Conservation (phyloP, 2,113 vertebrate genomes). For the Oryzias celebensis region DNA sequence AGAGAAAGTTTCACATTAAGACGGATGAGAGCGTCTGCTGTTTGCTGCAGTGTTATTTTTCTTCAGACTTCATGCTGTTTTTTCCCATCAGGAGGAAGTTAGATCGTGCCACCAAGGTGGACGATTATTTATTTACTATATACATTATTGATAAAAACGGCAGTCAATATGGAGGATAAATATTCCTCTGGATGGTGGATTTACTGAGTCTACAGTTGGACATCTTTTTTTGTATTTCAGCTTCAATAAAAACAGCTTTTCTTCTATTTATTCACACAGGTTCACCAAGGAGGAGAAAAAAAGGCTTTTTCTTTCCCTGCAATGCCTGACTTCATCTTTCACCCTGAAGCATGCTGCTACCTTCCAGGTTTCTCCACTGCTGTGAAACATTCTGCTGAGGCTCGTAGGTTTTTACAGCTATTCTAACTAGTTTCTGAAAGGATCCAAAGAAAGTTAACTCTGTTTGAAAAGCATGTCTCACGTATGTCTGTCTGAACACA, state of each 20-base stretch:
- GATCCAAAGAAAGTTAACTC: no score
- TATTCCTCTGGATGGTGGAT: background rate
- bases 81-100: background rate
- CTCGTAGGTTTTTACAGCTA: no score
- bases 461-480: no score
- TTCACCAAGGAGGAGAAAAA: slow-evolving; percentile 12
- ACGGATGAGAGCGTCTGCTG: background rate
- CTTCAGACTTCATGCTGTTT: slow-evolving; percentile 4
- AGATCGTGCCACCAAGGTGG: background rate
- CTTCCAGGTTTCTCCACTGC: no score
- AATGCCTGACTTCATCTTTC: slow-evolving; percentile 1
- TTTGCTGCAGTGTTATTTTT: slow-evolving; percentile 1
- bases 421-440: no score
- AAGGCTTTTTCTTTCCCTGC: no score
- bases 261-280: slow-evolving; percentile 3
- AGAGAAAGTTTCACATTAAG: no score
- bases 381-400: no score
- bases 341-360: slow-evolving; percentile 9
- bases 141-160: slow-evolving; percentile 46
- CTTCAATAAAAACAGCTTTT: slow-evolving; percentile 7
- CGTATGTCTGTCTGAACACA: no score
- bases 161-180: slow-evolving; percentile 21
- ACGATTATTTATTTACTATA: slow-evolving; percentile 34
- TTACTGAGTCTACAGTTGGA: background rate
- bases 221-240: slow-evolving; percentile 8